Evolutionary conservation across 2,113 vertebrate genomes (phyloP), one percentile per base, ranked within the genome.

Genomic region (Megaceryle maxima): DNA sequence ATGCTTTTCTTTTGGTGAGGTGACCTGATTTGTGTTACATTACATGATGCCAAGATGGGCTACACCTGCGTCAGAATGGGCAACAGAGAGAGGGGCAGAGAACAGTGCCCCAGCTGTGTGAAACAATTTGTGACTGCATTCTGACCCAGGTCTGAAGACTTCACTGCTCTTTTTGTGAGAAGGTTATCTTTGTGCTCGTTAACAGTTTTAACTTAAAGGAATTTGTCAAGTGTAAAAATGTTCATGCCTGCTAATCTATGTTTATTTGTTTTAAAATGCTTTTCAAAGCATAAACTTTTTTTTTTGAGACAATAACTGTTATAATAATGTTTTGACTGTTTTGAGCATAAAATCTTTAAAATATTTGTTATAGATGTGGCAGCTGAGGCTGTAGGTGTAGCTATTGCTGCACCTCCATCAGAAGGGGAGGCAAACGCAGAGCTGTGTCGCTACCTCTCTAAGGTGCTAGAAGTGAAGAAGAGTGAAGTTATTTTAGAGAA

Each of bases 401-500:
- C 99, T 41, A 98, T 99, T 16, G 99, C 99, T 37, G 99, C 99
- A 1, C 99, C 99, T 17, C 99, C 99, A 0, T 98, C 98, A 1
- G 99, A 99, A 68, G 99, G 99, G 48, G 99, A 99, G 94, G 99
- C 99, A 11, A 99, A 99, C 6, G 88, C 98, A 0, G 99, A 99
- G 92, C 98, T 99, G 21, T 96, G 99, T 56, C 98, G 98, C 2
- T 99, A 98, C 90, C 98, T 99, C 35, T 98, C 99, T 62, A 98
- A 98, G 97, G 98, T 99, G 59, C 97, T 99, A 50, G 97, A 95
- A 48, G 96, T 99, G 93, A 99, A 98, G 98, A 99, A 98, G 93
- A 99, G 98, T 59, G 98, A 98, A 2, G 87, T 99, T 13, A 51
- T 96, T 67, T 96, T 99, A n/a, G 98, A 99, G 39, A 99, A 99